These are phyloP conservation scores for Aleiodes testaceus DNA, from an alignment of 2,888 invertebrate species.

Conservation along the genomic window DNA sequence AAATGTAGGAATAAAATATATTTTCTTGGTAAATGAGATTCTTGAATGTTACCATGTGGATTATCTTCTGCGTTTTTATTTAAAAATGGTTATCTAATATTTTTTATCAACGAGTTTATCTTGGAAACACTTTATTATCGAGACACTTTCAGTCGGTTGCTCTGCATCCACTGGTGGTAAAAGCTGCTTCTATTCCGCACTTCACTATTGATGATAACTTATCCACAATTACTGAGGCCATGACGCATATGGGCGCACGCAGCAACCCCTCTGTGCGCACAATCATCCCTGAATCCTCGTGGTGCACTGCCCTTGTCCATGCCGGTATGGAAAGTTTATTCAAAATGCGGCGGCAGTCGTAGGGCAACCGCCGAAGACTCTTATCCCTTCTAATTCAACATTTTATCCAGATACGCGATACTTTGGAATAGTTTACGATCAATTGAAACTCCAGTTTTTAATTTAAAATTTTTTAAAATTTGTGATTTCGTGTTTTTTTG, in stretches of 20 bases:
- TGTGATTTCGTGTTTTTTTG: too few relatives aligned
- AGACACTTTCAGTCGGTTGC: not conserved
- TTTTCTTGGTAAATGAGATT: too few relatives aligned
- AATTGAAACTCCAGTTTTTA: too few relatives aligned
- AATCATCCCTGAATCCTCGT: constrained; percentile 17
- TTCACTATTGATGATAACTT: not conserved
- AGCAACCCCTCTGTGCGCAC: constrained; percentile 20
- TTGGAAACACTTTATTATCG: too few relatives aligned
- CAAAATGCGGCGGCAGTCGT: constrained; percentile 23
- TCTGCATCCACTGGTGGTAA: not conserved
- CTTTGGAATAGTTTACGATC: too few relatives aligned
- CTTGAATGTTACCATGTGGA: too few relatives aligned
- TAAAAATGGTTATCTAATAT: too few relatives aligned
- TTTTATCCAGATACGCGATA: not conserved
- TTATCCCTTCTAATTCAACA: not conserved
- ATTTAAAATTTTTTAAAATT: too few relatives aligned
- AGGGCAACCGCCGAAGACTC: not conserved
- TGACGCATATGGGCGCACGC: not conserved
- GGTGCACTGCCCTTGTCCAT: constrained; percentile 27
- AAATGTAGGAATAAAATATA: too few relatives aligned
- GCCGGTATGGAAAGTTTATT: constrained; percentile 1
- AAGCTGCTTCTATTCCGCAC: not conserved
- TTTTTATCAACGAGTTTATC: too few relatives aligned
- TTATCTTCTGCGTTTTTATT: too few relatives aligned
- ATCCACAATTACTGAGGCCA: not conserved